Conservation (phyloP, 2,113 vertebrate species). For the Chaenogobius annularis region DNA sequence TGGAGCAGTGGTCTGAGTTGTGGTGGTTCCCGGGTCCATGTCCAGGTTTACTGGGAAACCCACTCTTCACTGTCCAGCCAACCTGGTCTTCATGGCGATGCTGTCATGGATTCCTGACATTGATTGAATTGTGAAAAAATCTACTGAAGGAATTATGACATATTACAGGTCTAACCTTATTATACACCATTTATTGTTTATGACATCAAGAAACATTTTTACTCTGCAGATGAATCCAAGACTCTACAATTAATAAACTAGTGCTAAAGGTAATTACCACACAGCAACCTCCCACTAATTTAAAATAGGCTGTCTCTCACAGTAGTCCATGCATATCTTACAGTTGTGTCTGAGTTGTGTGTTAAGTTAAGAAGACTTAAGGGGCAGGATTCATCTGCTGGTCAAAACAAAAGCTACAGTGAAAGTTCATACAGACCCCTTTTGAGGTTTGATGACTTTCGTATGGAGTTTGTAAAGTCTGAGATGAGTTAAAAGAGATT, state of each 20-base stretch:
- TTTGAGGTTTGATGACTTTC: constrained; percentile 5
- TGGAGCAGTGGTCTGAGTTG: constrained; percentile 36
- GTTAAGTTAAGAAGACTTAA: neutral
- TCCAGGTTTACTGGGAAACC: neutral
- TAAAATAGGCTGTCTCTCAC: neutral
- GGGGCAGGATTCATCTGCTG: neutral
- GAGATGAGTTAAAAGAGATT: neutral
- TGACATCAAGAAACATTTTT: too few species aligned
- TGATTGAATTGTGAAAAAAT: neutral
- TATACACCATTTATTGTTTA: too few species aligned
- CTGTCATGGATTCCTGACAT: neutral
- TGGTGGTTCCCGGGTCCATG: constrained; percentile 44
- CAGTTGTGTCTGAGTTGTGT: neutral
- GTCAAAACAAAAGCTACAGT: neutral
- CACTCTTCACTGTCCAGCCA: constrained; percentile 30
- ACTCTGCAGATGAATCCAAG: neutral
- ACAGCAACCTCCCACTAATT: too few species aligned
- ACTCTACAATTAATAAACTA: too few species aligned
- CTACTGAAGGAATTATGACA: too few species aligned
- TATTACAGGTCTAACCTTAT: too few species aligned
- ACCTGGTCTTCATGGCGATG: constrained; percentile 7
- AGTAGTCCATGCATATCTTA: neutral
- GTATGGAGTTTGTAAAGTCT: constrained; percentile 16
- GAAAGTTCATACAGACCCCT: neutral
- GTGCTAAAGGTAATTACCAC: too few species aligned